Percentiles rank a stretch among this genome's conserved stretches.
These are phyloP conservation scores for Trachythela sp. DNA, from an alignment of 64 coral and sea anemone genomes.

Conservation along the genomic window DNA sequence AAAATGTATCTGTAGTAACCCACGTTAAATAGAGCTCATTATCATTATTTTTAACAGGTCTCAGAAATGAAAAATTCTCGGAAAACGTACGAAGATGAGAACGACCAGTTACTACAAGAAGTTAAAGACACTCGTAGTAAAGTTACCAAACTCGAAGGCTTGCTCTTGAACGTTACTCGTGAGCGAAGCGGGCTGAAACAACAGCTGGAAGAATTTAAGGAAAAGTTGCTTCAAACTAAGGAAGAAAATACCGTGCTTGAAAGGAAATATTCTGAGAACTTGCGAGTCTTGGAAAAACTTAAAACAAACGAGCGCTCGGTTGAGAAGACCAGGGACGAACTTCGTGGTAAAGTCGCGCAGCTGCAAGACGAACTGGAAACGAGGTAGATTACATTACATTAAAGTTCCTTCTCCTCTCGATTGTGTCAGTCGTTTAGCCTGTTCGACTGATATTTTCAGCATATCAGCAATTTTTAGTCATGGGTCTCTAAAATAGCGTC, in stretches of 20 bases:
- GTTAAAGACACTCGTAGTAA: conserved; percentile 3
- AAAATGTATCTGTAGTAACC: too few relatives aligned
- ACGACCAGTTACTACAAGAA: neutral
- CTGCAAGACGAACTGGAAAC: neutral
- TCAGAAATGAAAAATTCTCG: neutral
- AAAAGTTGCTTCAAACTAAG: neutral
- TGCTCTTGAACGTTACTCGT: neutral
- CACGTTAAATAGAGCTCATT: too few relatives aligned
- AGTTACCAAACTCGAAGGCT: neutral
- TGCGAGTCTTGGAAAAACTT: neutral
- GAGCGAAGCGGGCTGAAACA: neutral
- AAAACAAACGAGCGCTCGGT: neutral
- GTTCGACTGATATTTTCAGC: too few relatives aligned
- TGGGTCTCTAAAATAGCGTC: too few relatives aligned
- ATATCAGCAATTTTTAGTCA: too few relatives aligned
- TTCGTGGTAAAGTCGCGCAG: neutral
- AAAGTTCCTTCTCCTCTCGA: too few relatives aligned
- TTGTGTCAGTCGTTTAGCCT: too few relatives aligned
- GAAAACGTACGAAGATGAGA: neutral
- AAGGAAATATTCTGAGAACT: neutral
- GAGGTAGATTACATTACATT: too few relatives aligned
- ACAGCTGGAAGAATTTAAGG: conserved; percentile 7
- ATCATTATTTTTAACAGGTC: too few relatives aligned
- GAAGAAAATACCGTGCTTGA: neutral
- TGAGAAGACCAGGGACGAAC: neutral